A percentile compares a stretch with the other conserved stretches of the same genome.
Conservation (phyloP, 2,113 vertebrate genomes). For the Sinocyclocheilus maitianheensis region DNA sequence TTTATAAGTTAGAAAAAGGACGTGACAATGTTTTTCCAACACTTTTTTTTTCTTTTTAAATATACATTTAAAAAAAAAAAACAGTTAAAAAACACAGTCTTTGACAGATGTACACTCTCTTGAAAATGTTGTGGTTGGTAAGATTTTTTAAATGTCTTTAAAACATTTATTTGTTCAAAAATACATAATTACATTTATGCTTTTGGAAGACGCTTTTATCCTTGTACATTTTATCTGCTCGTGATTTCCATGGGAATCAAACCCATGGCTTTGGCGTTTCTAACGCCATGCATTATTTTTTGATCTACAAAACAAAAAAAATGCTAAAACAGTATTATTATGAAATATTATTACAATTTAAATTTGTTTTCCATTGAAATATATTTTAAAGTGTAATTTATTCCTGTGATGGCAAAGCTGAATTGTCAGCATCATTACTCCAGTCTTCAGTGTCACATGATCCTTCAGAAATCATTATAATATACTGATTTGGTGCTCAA, state of each 20-base stretch:
- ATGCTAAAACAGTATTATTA: background rate
- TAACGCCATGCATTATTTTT: background rate
- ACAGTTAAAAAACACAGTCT: no score
- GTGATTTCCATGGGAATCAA: no score
- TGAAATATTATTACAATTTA: background rate
- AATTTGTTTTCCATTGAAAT: background rate
- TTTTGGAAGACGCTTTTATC: no score
- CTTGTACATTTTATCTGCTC: no score
- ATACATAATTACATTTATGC: background rate
- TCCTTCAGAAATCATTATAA: background rate
- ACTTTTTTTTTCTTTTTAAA: no score
- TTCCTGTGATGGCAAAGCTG: background rate
- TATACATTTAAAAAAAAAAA: no score
- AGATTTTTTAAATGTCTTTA: background rate
- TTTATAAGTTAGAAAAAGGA: background rate
- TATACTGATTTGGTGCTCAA: background rate
- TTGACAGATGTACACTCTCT: background rate
- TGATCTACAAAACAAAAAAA: background rate
- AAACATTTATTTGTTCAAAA: background rate
- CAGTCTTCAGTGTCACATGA: background rate
- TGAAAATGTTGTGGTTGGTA: background rate
- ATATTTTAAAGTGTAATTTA: background rate
- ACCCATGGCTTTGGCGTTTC: no score
- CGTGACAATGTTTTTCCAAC: no score
- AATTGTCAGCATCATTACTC: no score